These are phyloP conservation scores for Sphecodes monilicornis DNA, from an alignment of 2,888 invertebrate species.

Conservation along the genomic window DNA sequence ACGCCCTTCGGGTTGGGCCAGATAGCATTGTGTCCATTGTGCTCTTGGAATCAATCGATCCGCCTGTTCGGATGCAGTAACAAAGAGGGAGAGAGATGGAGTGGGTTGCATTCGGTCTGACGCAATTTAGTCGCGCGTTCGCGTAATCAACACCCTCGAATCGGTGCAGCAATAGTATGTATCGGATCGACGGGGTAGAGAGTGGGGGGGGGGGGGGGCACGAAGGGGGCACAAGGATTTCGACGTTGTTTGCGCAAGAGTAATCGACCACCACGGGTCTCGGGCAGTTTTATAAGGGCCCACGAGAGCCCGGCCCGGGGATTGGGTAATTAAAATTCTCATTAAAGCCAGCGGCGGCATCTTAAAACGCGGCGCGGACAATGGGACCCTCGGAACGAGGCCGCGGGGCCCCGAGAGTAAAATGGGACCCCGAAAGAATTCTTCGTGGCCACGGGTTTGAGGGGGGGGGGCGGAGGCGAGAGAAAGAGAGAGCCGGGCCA, in stretches of 20 bases:
- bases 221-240: conserved; percentile 38
- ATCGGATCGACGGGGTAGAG: not conserved
- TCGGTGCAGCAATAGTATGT: not conserved
- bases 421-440: conserved; percentile 55
- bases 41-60: conserved; percentile 35
- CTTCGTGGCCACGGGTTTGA: not conserved
- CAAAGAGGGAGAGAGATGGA: conserved; percentile 20
- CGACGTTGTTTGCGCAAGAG: conserved; percentile 57
- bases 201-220: conserved; percentile 39
- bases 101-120: not conserved
- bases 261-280: conserved; percentile 49
- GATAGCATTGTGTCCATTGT: conserved; percentile 1
- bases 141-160: conserved; percentile 36
- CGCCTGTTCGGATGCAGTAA: not conserved
- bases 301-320: conserved; percentile 31
- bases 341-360: conserved; percentile 72
- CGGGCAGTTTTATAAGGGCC: conserved; percentile 57
- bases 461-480: conserved; percentile 18
- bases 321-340: conserved; percentile 79
- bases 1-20: not conserved
- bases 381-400: conserved; percentile 65
- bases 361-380: conserved; percentile 73
- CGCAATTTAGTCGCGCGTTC: conserved; percentile 35
- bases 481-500: conserved; percentile 15
- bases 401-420: conserved; percentile 52